Evolutionary conservation across 2,888 invertebrate species (phyloP).

Genomic region (Noctua janthina): DNA sequence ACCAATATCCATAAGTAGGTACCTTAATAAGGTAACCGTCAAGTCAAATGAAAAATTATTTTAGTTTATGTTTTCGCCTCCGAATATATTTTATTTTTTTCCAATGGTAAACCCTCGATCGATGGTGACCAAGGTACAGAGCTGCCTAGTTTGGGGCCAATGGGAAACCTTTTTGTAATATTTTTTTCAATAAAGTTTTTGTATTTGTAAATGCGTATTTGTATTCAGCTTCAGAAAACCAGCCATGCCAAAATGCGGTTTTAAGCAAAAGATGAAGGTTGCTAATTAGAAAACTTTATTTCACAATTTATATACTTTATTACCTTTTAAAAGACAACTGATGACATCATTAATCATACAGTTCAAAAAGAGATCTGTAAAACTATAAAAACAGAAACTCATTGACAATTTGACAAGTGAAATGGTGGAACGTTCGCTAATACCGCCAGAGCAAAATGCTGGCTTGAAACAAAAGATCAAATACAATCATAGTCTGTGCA

Average conservation of each 20-base stretch:
- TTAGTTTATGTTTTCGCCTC: no score
- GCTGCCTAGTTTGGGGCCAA: no score
- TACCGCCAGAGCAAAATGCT: conserved; percentile 5
- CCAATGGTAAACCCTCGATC: no score
- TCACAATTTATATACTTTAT: background rate
- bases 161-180: no score
- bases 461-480: conserved; percentile 39
- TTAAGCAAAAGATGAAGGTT: background rate
- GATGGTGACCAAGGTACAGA: no score
- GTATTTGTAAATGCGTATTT: no score
- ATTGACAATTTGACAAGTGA: background rate
- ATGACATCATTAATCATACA: background rate
- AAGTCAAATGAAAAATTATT: background rate
- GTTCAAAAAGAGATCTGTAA: background rate
- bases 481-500: conserved; percentile 16
- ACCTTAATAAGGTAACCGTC: background rate
- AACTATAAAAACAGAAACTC: conserved; percentile 12
- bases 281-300: background rate
- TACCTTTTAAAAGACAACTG: background rate
- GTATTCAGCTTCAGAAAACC: no score
- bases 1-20: background rate
- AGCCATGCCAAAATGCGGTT: background rate
- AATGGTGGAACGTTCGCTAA: conserved; percentile 15
- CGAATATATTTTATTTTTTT: no score
- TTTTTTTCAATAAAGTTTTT: no score